Evolutionary conservation across 2,888 invertebrate genomes (phyloP), one percentile per base, ranked within the genome.

Genomic region (Mycalesis mineus): DNA sequence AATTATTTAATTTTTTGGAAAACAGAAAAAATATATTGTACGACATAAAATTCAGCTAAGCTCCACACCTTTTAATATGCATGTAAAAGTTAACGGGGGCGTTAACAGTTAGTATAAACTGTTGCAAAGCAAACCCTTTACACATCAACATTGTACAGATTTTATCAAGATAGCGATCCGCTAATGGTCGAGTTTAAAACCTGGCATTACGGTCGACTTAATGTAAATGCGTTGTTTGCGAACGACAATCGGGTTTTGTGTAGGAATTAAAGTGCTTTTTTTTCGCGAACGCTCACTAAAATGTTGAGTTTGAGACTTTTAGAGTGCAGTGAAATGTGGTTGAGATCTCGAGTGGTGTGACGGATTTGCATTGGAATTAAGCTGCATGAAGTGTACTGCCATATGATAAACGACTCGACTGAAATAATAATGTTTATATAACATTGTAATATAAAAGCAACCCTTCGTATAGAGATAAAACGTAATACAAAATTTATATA

Each of bases 191-290:
- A 50, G 50, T 40, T 39, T 39, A 29, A 50, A 39, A 29, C 50
- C 14, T 28, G n/a, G 28, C 51, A 52, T 52, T 52, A 52, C 31
- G 41, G 31, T 13, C 31, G 41, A 17, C 51, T 52, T 52, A 41
- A 41, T 33, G 41, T 41, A 41, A 51, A 50, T 50, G 51, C 51
- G 41, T 41, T 41, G 51, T 31, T 52, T 31, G 41, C 41, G 22
- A 13, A 52, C 31, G 51, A 52, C 51, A 52, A 41, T 41, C 51
- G 1, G 31, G 51, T 51, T 51, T 50, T 41, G 51, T 52, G 31
- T 51, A 41, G 40, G 51, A 41, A 51, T 52, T 41, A 13, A 52
- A 52, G 31, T 15, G 51, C 41, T 41, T 52, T 41, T 31, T 52
- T 40, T 33, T 11, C 6, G 22, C 22, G 15, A 15, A 47, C 14